These are phyloP conservation scores for Drepana falcataria DNA, from an alignment of 2,888 invertebrate genomes.

Conservation along the genomic window DNA sequence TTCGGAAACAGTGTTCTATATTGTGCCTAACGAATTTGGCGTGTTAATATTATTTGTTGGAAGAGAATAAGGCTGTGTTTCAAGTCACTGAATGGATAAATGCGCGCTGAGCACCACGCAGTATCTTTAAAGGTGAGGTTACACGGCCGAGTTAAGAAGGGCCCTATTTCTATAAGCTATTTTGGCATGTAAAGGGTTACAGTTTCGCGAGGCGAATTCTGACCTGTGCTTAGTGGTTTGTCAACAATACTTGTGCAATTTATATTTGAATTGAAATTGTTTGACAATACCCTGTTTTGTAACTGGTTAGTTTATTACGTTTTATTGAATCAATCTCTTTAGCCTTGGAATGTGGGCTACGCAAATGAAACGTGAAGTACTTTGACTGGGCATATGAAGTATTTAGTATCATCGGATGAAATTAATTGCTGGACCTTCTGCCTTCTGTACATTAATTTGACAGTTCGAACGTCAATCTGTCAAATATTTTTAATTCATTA, in stretches of 20 bases:
- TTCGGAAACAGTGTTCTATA: conserved; percentile 55
- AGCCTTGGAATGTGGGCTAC: conserved; percentile 24
- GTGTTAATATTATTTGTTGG: conserved; percentile 37
- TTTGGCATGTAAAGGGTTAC: conserved; percentile 31
- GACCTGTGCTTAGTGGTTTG: conserved; percentile 38
- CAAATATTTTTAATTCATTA: too few relatives aligned
- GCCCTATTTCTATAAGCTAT: conserved; percentile 37
- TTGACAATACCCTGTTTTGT: conserved; percentile 29
- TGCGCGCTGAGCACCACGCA: conserved; percentile 26
- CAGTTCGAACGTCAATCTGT: too few relatives aligned
- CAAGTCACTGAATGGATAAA: conserved; percentile 48
- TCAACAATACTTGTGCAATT: conserved; percentile 54
- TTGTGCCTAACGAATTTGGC: conserved; percentile 54
- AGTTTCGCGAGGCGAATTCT: conserved; percentile 58
- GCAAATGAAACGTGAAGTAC: conserved; percentile 20
- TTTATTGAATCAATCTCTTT: conserved; percentile 25
- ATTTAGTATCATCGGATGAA: too few relatives aligned
- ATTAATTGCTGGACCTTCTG: too few relatives aligned
- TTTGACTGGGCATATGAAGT: neutral
- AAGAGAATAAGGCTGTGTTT: conserved; percentile 34
- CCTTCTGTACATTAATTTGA: too few relatives aligned
- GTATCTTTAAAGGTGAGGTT: conserved; percentile 59
- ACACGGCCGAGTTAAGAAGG: conserved; percentile 46
- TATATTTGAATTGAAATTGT: conserved; percentile 25
- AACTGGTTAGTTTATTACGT: conserved; percentile 23